Evolutionary conservation across 2,888 invertebrate genomes (phyloP), one percentile per base, ranked within the genome.

Genomic region (Aleiodes leptofemur): DNA sequence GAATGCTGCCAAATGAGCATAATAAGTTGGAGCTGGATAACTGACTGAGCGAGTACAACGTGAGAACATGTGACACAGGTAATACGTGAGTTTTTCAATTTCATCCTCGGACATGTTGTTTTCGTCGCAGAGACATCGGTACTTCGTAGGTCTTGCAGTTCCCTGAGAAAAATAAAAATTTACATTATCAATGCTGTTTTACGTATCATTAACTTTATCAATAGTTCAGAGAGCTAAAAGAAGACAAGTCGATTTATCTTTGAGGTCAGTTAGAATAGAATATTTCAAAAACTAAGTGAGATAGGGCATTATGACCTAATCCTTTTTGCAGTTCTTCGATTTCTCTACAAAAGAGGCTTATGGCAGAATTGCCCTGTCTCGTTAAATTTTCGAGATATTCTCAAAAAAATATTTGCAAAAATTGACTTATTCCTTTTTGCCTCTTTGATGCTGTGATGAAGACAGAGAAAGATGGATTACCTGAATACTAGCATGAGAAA

Each of bases 1-100:
- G 70, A 94, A 93, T 11, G 96, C 96, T n/a, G 95, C 96, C 69
- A 96, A 92, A 90, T 96, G 96, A 13, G 96, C 96, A 88, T 96
- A 95, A 90, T 96, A 96, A 0, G 96, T 96, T 0, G 96, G 96
- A 1, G 96, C 95, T 5, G 96, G 96, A 90, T 96, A 96, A 13
- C 96, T 96, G 0, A 96, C 96, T 53, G 96, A 91, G 83, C 97
- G 91, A 79, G 94, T 94, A 86, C 97, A 97, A 5, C 97, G 93
- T 0, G 95, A 92, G 90, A 96, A 97, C 90, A 96, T 90, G 86
- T 97, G 96, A 85, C 97, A 97, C 66, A 98, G 90, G 86, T 95
- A 94, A 89, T 94, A 97, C 0, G 96, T 94, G 77, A 97, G 87
- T 80, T 93, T 91, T 85, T 97, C 96, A 68, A 97, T 91, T 74